These are phyloP conservation scores for Boleophthalmus pectinirostris DNA, from an alignment of 2,113 vertebrate species.

Conservation along the genomic window DNA sequence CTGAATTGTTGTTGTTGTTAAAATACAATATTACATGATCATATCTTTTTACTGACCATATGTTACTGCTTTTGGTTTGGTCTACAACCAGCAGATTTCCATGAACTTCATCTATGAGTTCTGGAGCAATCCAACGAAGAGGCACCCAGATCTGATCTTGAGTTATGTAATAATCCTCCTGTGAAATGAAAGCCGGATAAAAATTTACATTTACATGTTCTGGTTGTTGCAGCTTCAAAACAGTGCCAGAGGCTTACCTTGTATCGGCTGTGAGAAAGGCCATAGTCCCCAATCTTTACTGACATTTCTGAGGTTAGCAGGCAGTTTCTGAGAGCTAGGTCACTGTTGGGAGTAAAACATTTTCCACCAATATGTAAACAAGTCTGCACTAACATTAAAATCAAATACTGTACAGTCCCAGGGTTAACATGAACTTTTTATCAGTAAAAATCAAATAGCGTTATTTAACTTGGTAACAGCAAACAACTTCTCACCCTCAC, in stretches of 20 bases:
- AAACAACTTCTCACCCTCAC: slow-evolving; percentile 20
- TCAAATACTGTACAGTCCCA: background rate
- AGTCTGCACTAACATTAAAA: background rate
- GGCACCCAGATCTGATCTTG: slow-evolving; percentile 98
- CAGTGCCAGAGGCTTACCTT: slow-evolving; percentile 78
- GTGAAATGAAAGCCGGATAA: slow-evolving; percentile 26
- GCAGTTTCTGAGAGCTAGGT: slow-evolving; percentile 94
- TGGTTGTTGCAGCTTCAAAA: background rate
- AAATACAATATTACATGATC: background rate
- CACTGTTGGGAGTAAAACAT: slow-evolving; percentile 73
- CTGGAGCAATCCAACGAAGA: slow-evolving; percentile 96
- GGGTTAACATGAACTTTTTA: background rate
- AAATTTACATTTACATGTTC: background rate
- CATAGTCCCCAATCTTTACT: slow-evolving; percentile 95
- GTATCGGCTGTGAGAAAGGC: slow-evolving; percentile 91
- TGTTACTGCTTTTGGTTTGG: slow-evolving; percentile 95
- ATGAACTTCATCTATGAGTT: slow-evolving; percentile 96
- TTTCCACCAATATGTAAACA: background rate
- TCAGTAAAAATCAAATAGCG: background rate
- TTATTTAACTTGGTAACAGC: background rate
- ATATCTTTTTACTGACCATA: slow-evolving; percentile 83
- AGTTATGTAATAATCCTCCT: slow-evolving; percentile 97
- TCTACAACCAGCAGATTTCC: slow-evolving; percentile 93
- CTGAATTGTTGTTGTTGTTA: background rate
- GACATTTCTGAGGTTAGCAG: slow-evolving; percentile 91